Evolutionary conservation across 37 sponge, comb jelly and placozoan genomes (phyloP), one percentile per base, ranked within the genome.

Genomic region (Amphimedon queenslandica): DNA sequence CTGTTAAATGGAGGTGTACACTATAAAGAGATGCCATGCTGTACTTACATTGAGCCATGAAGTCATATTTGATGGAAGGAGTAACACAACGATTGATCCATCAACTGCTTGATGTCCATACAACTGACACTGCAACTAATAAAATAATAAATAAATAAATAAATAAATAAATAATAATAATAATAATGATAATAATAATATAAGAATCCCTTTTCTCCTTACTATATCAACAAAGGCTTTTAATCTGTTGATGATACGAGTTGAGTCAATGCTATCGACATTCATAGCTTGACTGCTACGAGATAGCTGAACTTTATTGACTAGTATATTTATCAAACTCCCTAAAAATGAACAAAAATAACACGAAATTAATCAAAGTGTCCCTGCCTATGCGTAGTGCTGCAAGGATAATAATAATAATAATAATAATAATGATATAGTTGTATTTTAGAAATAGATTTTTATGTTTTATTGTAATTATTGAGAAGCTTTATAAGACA

Each of bases 61-160:
- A 3, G 64, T 25, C 43, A 37, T 70, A 58, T 58, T 24, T 6
- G 28, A 35, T 43, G 84, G 84, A 2, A 84, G 78, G 25, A 84
- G 57, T 13, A 77, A n/a, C 1, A 77, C 32, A 5, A 66, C 35
- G 10, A 77, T 38, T 29, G 84, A 67, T 0, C 68, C 73, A 53
- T 84, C 84, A 31, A 36, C 10, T 5, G 66, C 37, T 0, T 72
- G n/a, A 71, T 72, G 73, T 32, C 84, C 84, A 72, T 40, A 84
- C 57, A 84, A 47, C 16, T 84, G 55, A 77, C 84, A 84, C 78
- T 84, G 58, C 25, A 77, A 2, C 84, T 83, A 63, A n/a, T 42
- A 21, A 13, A 23, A n/a, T 63, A 61, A 28, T 28, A 40, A 23
- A 6, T 4, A 4, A 67, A 23, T 23, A 10, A 35, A 35, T 18